A percentile compares a stretch with the other conserved stretches of the same genome.
Conservation (phyloP, 2,113 vertebrate genomes). For the Anolis carolinensis region DNA sequence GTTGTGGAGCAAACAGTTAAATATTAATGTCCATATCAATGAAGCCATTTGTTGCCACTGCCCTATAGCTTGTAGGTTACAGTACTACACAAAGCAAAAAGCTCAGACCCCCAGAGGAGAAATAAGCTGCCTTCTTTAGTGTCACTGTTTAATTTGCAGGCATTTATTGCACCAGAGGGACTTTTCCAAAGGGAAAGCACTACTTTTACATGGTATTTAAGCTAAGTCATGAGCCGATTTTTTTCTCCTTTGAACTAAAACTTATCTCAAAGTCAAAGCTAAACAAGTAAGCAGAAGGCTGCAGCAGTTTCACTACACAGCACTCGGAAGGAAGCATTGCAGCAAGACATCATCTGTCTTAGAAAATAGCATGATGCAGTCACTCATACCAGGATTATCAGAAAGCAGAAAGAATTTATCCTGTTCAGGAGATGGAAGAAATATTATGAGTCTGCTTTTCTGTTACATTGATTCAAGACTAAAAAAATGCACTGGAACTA, state of each 20-base stretch:
- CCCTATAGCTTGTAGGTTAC: slow-evolving; percentile 6
- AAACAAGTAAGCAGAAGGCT: not conserved
- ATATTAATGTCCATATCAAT: slow-evolving; percentile 5
- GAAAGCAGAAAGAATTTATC: not conserved
- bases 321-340: not conserved
- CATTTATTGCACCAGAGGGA: slow-evolving; percentile 11
- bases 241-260: not conserved
- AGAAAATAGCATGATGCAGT: not conserved
- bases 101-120: not conserved
- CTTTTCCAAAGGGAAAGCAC: slow-evolving; percentile 21
- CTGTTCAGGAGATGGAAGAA: not conserved
- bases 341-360: not conserved
- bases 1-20: not conserved
- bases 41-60: slow-evolving; percentile 22
- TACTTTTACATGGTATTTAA: slow-evolving; percentile 34
- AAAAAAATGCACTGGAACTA: not conserved
- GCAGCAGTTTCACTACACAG: not conserved
- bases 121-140: slow-evolving; percentile 31
- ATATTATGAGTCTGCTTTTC: slow-evolving; percentile 9
- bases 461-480: not conserved
- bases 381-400: not conserved
- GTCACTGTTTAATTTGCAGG: slow-evolving; percentile 29
- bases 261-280: slow-evolving; percentile 30
- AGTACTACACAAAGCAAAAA: not conserved
- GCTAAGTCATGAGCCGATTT: not conserved